Base-by-base conservation (phyloP, 2,888 invertebrate genomes). In the Nebria brevicollis region DNA sequence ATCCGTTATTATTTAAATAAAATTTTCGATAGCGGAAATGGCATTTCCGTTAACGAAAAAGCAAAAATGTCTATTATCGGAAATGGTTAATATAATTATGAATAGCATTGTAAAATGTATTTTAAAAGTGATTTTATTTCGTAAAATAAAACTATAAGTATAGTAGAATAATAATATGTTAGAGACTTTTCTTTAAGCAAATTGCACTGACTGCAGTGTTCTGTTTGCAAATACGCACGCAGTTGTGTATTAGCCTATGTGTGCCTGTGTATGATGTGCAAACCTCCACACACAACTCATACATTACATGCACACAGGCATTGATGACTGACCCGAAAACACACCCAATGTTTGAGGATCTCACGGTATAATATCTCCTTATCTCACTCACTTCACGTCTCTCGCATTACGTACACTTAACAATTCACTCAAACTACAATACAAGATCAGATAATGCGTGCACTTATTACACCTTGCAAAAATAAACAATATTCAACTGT, bases 281-380 rank as follows among this genome's bases (percentile, higher is more conserved):
- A 54, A 54, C 54, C 54, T 54, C 8, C 54, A 54, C 54, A 54
- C 54, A 54, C 34, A 34, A 34, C 34, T 34, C 34, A 34, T 34
- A 34, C 34, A 34, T 34, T 34, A 34, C 34, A 34, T 34, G 34
- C 54, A 54, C 54, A 54, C 54, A 54, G 54, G 54, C 13, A 54
- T 54, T 7, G 54, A 54, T 54, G 54, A 54, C 54, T 54, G 54
- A 54, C 54, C 54, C 54, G 54, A 54, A 54, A 54, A 54, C 54
- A 54, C 54, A 54, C 54, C 54, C 54, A 54, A 54, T 54, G 54
- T 54, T 54, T 54, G 54, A 68, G 70, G 25, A 70, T 34, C 34
- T 25, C 70, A 70, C 70, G 25, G 20, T 70, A 20, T 34, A 34
- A 70, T 70, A 11, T 70, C 70, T 70, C 70, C 34, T 34, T 68